Percentiles rank a stretch among this genome's conserved stretches.
phyloP scores from a whole-genome alignment of 2,797 vertebrate species.

The Martes flavigula region DNA sequence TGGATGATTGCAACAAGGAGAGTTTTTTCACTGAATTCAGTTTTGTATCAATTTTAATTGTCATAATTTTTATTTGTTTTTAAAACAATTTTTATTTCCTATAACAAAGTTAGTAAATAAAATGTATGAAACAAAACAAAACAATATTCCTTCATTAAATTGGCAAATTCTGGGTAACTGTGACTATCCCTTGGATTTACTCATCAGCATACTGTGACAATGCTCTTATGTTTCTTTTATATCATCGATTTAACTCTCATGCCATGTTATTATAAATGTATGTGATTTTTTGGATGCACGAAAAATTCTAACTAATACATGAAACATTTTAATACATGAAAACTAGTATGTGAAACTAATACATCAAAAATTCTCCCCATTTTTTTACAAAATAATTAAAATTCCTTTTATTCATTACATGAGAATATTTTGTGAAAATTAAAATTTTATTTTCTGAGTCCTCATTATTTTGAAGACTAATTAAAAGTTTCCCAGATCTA shows the following conservation, averaged over 20 bases:
- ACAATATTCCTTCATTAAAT: background rate
- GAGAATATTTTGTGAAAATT: background rate
- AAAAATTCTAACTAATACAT: background rate
- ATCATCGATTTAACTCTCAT: background rate
- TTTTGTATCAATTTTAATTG: background rate
- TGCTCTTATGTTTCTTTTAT: background rate
- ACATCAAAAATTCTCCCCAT: background rate
- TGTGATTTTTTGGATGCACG: background rate
- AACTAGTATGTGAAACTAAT: background rate
- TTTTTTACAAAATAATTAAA: background rate
- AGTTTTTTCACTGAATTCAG: background rate
- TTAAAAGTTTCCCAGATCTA: background rate
- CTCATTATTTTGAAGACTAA: background rate
- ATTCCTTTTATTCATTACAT: background rate
- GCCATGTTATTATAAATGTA: no score
- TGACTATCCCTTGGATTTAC: background rate
- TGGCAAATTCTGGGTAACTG: background rate
- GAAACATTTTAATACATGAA: background rate
- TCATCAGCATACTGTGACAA: rapidly evolving
- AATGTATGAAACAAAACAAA: background rate
- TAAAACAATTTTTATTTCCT: background rate
- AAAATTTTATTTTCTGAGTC: background rate
- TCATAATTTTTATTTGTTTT: background rate
- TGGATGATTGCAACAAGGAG: background rate
- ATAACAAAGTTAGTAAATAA: background rate